These are phyloP conservation scores for Myotis pilosus DNA, from an alignment of 2,797 vertebrate species.

Conservation along the genomic window DNA sequence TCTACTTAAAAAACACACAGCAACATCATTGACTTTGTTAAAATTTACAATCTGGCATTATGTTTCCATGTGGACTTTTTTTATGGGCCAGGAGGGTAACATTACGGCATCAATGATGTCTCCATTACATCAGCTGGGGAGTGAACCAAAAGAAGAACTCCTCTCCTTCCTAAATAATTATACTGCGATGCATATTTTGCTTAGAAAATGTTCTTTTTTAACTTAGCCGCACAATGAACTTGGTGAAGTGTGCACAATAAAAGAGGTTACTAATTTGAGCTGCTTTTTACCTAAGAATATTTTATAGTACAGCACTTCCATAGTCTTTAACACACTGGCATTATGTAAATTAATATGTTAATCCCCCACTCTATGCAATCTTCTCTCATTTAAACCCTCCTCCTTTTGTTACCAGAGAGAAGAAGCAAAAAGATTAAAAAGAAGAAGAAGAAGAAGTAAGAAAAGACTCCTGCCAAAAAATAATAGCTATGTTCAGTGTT, in stretches of 20 bases:
- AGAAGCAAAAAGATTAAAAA: conserved; percentile 68
- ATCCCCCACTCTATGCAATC: conserved; percentile 68
- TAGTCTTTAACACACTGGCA: conserved; percentile 74
- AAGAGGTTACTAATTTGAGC: conserved; percentile 72
- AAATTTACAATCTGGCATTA: neutral
- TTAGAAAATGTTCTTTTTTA: conserved; percentile 64
- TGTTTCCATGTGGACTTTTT: neutral
- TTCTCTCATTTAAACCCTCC: conserved; percentile 67
- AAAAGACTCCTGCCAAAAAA: conserved; percentile 74
- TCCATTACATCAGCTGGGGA: conserved; percentile 39
- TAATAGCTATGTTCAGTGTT: conserved; percentile 62
- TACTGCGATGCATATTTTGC: conserved; percentile 30
- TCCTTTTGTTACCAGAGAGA: conserved; percentile 69
- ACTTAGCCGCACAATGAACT: conserved; percentile 71
- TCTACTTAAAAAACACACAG: neutral
- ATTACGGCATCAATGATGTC: neutral
- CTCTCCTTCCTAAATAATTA: conserved; percentile 60
- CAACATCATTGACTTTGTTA: neutral
- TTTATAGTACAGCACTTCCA: conserved; percentile 71
- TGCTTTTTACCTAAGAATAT: conserved; percentile 76
- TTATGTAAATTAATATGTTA: conserved; percentile 81
- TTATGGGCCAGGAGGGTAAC: conserved; percentile 26
- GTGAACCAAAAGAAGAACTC: neutral
- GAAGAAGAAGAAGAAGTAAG: conserved; percentile 24
- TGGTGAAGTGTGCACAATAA: conserved; percentile 54